A percentile compares a stretch with the other conserved stretches of the same genome.
phyloP scores from a whole-genome alignment of 1,140 invertebrate genomes.

The Nasonia vitripennis region DNA sequence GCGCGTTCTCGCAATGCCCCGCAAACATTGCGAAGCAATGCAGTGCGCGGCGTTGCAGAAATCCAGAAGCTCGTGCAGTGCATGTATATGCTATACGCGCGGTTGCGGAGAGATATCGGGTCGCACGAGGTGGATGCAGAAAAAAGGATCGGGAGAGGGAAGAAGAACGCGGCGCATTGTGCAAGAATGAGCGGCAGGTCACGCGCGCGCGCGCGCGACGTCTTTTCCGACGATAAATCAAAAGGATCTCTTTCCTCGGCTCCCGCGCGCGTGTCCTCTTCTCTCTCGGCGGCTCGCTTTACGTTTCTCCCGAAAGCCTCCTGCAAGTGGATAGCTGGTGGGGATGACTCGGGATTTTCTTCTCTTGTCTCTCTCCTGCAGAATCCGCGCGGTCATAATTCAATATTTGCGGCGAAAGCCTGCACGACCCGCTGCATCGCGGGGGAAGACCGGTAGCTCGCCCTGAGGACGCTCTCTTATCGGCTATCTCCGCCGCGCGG shows the following conservation, averaged over 20 bases:
- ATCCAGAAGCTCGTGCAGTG: neutral
- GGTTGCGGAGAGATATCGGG: neutral
- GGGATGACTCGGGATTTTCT: slow-evolving; percentile 34
- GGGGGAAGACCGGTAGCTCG: neutral
- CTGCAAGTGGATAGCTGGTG: neutral
- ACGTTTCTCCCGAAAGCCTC: slow-evolving; percentile 34
- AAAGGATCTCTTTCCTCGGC: slow-evolving; percentile 14
- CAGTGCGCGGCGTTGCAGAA: too few species aligned
- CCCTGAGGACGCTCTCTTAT: too few species aligned
- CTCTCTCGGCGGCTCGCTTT: neutral
- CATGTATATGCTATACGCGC: neutral
- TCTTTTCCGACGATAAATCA: slow-evolving; percentile 49
- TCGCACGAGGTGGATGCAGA: neutral
- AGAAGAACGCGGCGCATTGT: neutral
- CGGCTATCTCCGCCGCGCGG: neutral
- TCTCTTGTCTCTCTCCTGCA: neutral
- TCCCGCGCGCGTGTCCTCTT: neutral
- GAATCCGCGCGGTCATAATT: slow-evolving; percentile 42
- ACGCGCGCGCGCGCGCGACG: slow-evolving; percentile 49
- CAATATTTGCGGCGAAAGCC: slow-evolving; percentile 43
- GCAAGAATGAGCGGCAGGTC: slow-evolving; percentile 43
- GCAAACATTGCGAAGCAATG: too few species aligned
- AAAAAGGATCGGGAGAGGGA: neutral
- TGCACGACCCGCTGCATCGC: too few species aligned
- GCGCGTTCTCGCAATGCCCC: too few species aligned